Evolutionary conservation across 2,113 vertebrate genomes (phyloP).

Genomic region (Lepisosteus oculatus): DNA sequence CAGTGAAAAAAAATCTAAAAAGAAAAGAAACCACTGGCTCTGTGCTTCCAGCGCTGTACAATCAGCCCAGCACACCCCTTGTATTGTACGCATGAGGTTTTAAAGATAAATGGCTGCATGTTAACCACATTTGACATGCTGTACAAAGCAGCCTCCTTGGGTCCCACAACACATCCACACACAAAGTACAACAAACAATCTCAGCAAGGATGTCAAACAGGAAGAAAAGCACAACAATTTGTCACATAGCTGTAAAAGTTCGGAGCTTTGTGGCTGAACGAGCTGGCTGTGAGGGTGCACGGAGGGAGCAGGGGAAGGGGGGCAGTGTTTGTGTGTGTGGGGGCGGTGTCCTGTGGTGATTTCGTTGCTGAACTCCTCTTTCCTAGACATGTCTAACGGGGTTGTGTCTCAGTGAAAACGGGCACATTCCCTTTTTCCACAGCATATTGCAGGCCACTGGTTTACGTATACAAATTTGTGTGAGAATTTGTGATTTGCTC

Average conservation of each 20-base stretch:
- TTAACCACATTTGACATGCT: conserved; percentile 94
- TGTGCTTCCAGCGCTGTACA: conserved; percentile 44
- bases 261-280: conserved; percentile 67
- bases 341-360: conserved; percentile 21
- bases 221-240: conserved; percentile 73
- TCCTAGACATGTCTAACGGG: neutral
- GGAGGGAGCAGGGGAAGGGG: conserved; percentile 31
- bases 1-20: conserved; percentile 9
- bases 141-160: conserved; percentile 88
- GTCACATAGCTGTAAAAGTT: conserved; percentile 77
- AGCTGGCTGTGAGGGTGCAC: conserved; percentile 46
- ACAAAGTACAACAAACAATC: conserved; percentile 76
- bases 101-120: conserved; percentile 83
- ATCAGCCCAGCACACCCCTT: conserved; percentile 55
- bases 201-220: conserved; percentile 66
- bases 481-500: conserved; percentile 19
- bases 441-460: conserved; percentile 5
- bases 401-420: neutral
- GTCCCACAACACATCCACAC: conserved; percentile 82
- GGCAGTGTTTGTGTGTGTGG: conserved; percentile 39
- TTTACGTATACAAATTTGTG: conserved; percentile 8
- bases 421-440: conserved; percentile 3
- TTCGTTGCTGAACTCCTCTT: conserved; percentile 15
- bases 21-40: conserved; percentile 42
- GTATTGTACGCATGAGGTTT: conserved; percentile 74